A percentile compares a stretch with the other conserved stretches of the same genome.
phyloP scores from a whole-genome alignment of 2,113 vertebrate genomes.

The Turnix velox region DNA sequence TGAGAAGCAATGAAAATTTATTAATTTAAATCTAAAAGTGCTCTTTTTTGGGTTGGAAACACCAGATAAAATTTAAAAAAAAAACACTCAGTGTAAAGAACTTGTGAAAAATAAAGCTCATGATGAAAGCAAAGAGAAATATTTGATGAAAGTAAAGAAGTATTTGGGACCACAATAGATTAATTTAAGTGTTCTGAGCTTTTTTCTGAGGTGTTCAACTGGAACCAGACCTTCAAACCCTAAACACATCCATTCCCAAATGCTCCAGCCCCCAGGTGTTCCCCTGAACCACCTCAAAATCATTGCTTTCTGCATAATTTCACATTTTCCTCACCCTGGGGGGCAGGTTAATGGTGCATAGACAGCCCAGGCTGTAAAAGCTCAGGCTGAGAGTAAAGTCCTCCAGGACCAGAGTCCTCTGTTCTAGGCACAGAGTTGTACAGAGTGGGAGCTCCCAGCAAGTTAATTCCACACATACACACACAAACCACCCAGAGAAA shows the following conservation, averaged over 20 bases:
- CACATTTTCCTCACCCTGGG: accelerated
- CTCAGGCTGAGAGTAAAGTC: not conserved
- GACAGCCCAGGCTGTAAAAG: not conserved
- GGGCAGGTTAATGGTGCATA: not conserved
- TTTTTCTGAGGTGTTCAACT: not conserved
- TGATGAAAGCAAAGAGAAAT: no score
- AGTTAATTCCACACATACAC: not conserved
- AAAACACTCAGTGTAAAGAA: not conserved
- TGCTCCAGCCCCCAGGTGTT: accelerated
- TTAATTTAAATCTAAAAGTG: not conserved
- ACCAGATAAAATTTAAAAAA: not conserved
- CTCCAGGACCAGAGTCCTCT: not conserved
- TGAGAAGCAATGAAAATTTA: not conserved
- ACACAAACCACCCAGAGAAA: not conserved
- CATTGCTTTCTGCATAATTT: accelerated
- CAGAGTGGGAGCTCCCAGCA: not conserved
- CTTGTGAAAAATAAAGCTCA: not conserved
- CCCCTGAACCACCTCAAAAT: not conserved
- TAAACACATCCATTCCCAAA: not conserved
- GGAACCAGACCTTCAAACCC: accelerated
- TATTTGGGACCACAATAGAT: not conserved
- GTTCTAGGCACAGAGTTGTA: accelerated
- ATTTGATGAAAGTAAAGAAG: not conserved
- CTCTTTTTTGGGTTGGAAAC: not conserved
- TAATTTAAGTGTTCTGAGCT: accelerated